Percentiles rank a stretch among this genome's conserved stretches.
These are phyloP conservation scores for Hippocampus zosterae DNA, from an alignment of 2,113 vertebrate species.

Conservation along the genomic window DNA sequence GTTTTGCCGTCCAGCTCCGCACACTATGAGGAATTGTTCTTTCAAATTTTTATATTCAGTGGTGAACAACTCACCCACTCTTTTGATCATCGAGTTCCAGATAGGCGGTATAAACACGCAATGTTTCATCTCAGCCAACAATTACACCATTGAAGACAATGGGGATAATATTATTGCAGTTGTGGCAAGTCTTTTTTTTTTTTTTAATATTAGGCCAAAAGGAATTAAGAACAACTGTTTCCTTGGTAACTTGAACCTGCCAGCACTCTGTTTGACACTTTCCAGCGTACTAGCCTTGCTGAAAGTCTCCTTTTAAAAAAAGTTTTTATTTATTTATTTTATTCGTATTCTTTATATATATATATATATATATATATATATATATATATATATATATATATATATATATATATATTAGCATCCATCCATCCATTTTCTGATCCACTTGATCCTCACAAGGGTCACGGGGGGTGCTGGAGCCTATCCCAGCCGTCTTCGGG, in stretches of 20 bases:
- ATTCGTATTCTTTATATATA: too few species aligned
- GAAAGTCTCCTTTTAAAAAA: background rate
- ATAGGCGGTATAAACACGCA: constrained; percentile 1
- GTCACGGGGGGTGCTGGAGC: too few species aligned
- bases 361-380: too few species aligned
- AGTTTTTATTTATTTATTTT: too few species aligned
- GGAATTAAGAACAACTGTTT: background rate
- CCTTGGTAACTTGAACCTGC: background rate
- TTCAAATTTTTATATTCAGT: constrained; percentile 17
- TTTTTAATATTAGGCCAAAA: background rate
- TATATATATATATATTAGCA: too few species aligned
- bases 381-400: too few species aligned
- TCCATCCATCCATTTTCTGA: too few species aligned
- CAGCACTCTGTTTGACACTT: background rate
- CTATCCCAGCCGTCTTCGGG: too few species aligned
- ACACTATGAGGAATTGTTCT: constrained; percentile 27
- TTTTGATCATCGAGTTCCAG: background rate
- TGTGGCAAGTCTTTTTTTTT: background rate
- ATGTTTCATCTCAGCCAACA: background rate
- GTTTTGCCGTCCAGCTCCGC: constrained; percentile 15
- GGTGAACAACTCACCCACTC: constrained; percentile 17
- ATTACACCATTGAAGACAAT: background rate
- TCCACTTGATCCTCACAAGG: too few species aligned
- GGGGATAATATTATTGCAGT: background rate
- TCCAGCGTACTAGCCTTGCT: background rate